phyloP scores from a whole-genome alignment of 1,140 invertebrate species.

The Akabosia matsudoensis region DNA sequence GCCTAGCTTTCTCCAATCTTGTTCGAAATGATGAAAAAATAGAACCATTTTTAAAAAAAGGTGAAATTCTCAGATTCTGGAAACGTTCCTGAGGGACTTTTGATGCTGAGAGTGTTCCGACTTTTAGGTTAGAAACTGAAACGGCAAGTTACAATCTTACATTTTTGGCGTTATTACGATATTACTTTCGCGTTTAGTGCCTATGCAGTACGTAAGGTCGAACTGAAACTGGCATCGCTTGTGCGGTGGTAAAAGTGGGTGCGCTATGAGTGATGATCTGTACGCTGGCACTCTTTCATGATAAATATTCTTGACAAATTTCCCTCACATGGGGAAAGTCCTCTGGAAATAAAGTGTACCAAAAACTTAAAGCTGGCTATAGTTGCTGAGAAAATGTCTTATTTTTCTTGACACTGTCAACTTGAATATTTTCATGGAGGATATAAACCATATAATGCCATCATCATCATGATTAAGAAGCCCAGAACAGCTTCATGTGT shows the following conservation, averaged over 20 bases:
- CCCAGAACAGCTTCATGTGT: not conserved
- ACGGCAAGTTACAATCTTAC: too few relatives aligned
- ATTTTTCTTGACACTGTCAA: not conserved
- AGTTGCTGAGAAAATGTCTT: too few relatives aligned
- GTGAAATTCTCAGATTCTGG: not conserved
- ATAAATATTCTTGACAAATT: constrained; percentile 41
- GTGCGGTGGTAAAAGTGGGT: too few relatives aligned
- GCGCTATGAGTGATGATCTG: constrained; percentile 33
- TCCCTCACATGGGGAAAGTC: not conserved
- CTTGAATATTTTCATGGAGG: not conserved
- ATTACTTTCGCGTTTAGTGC: not conserved
- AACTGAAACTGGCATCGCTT: too few relatives aligned
- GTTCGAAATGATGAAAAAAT: not conserved
- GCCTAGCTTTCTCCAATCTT: not conserved
- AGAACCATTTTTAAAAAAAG: not conserved
- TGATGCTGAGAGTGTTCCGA: too few relatives aligned
- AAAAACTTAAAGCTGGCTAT: too few relatives aligned
- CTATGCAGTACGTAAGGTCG: not conserved
- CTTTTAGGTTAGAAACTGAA: too few relatives aligned
- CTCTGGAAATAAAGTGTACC: not conserved
- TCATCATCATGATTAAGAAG: too few relatives aligned
- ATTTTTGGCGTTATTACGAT: not conserved
- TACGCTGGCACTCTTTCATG: constrained; percentile 23
- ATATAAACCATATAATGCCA: too few relatives aligned
- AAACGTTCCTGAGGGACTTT: constrained; percentile 16